phyloP scores from a whole-genome alignment of 92 coral and sea anemone species.

The Desmophyllum pertusum region DNA sequence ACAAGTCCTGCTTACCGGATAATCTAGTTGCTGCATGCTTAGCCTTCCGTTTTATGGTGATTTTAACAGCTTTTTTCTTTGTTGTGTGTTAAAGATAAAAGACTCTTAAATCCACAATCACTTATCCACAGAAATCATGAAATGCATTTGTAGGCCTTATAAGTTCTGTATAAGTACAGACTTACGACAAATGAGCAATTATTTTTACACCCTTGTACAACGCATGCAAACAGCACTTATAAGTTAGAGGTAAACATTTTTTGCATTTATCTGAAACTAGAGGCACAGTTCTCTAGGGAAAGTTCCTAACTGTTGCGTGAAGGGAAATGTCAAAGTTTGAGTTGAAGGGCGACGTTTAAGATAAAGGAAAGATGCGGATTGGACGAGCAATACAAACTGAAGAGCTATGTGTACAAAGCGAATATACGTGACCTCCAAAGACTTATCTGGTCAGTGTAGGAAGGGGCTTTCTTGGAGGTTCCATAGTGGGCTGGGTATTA shows the following conservation, averaged over 20 bases:
- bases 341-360: background rate
- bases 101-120: background rate
- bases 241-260: background rate
- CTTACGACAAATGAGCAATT: background rate
- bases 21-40: background rate
- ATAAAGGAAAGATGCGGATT: background rate
- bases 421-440: background rate
- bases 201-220: background rate
- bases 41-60: slow-evolving; percentile 5
- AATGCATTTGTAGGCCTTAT: background rate
- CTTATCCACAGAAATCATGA: background rate
- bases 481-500: background rate
- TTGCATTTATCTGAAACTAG: background rate
- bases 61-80: slow-evolving; percentile 1
- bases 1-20: background rate
- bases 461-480: background rate
- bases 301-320: background rate
- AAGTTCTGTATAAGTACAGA: background rate
- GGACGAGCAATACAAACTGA: background rate
- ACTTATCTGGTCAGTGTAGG: background rate
- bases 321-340: background rate
- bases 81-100: background rate
- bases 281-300: background rate
- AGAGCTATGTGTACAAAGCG: background rate
- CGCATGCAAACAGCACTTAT: too few species aligned